These are phyloP conservation scores for Trichomycterus rosablanca DNA, from an alignment of 2,113 vertebrate genomes.

Conservation along the genomic window DNA sequence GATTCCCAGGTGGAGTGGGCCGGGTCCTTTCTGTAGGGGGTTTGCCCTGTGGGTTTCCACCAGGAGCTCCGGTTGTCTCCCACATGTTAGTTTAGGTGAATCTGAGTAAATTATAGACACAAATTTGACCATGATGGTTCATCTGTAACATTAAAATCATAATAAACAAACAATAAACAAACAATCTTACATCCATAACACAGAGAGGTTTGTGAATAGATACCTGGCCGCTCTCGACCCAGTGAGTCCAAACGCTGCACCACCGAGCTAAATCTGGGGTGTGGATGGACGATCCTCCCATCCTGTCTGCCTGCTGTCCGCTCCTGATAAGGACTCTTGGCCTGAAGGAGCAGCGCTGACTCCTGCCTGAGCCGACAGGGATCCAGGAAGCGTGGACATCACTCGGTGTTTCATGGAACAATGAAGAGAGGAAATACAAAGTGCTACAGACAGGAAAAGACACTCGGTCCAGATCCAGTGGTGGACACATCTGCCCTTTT, in stretches of 20 bases:
- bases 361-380: constrained; percentile 57
- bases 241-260: constrained; percentile 21
- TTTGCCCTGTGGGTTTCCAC: too few relatives aligned
- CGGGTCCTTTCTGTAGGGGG: too few relatives aligned
- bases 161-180: constrained; percentile 32
- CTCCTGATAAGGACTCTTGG: constrained; percentile 66
- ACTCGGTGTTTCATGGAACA: constrained; percentile 54
- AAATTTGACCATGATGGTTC: too few relatives aligned
- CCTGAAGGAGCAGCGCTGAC: constrained; percentile 54
- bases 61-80: too few relatives aligned
- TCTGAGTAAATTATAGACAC: too few relatives aligned
- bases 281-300: constrained; percentile 32
- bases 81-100: too few relatives aligned
- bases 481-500: constrained; percentile 13
- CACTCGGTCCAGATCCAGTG: neutral
- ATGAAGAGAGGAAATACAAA: constrained; percentile 48
- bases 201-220: constrained; percentile 28
- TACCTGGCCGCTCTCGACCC: constrained; percentile 16
- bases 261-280: constrained; percentile 17
- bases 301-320: constrained; percentile 65
- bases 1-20: too few relatives aligned
- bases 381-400: constrained; percentile 60
- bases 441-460: constrained; percentile 11
- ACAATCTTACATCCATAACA: constrained; percentile 6
- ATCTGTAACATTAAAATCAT: too few relatives aligned